Evolutionary conservation across 2,888 invertebrate species (phyloP).

Genomic region (Patella pellucida): DNA sequence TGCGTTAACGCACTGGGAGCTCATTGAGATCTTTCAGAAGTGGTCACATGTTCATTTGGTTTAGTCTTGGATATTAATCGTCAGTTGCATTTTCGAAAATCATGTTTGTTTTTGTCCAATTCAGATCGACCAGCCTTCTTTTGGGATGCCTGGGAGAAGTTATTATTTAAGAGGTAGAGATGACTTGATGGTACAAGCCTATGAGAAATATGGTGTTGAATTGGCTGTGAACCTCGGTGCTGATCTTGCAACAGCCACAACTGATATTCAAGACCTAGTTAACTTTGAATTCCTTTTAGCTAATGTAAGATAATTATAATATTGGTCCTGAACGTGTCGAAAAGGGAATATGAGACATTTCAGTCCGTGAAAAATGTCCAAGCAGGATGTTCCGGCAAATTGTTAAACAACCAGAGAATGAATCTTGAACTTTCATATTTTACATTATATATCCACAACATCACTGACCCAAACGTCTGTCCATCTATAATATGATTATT

Average conservation of each 20-base stretch:
- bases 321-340: too few relatives aligned
- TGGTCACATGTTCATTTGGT: too few relatives aligned
- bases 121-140: constrained; percentile 90
- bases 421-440: too few relatives aligned
- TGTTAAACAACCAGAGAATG: too few relatives aligned
- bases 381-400: too few relatives aligned
- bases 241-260: constrained; percentile 77
- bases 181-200: constrained; percentile 81
- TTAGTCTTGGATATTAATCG: too few relatives aligned
- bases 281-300: constrained; percentile 91
- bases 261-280: constrained; percentile 82
- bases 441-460: not conserved
- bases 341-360: too few relatives aligned
- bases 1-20: too few relatives aligned
- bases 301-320: constrained; percentile 78
- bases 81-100: too few relatives aligned
- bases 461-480: too few relatives aligned
- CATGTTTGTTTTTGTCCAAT: not conserved
- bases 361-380: too few relatives aligned
- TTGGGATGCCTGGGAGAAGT: constrained; percentile 84
- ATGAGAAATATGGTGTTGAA: constrained; percentile 86
- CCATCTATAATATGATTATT: not conserved
- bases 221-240: constrained; percentile 87
- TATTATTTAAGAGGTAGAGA: constrained; percentile 76
- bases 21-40: too few relatives aligned